Percentiles rank a stretch among this genome's conserved stretches.
These are phyloP conservation scores for Iselma pallidipennis DNA, from an alignment of 2,888 invertebrate genomes.

Conservation along the genomic window DNA sequence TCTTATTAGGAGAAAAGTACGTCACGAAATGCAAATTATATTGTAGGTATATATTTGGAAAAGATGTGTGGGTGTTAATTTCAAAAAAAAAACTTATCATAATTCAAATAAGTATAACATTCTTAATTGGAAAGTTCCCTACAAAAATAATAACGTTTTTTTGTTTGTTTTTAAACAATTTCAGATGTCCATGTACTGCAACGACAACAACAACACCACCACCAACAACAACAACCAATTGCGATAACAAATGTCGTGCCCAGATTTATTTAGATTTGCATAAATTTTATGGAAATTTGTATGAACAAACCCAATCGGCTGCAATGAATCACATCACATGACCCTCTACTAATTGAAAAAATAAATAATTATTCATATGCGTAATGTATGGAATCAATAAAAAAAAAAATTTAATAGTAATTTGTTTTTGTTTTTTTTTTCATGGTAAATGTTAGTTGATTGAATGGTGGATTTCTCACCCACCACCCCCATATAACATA, in stretches of 20 bases:
- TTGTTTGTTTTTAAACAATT: background rate
- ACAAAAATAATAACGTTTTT: background rate
- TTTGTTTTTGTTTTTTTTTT: background rate
- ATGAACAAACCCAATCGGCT: constrained; percentile 2
- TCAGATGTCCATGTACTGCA: background rate
- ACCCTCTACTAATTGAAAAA: background rate
- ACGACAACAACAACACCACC: background rate
- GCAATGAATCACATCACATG: background rate
- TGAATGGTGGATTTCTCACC: too few species aligned
- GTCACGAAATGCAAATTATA: background rate
- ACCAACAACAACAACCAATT: background rate
- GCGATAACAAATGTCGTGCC: constrained; percentile 2
- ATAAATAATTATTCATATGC: background rate
- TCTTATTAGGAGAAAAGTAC: background rate
- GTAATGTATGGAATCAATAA: background rate
- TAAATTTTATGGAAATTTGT: constrained; percentile 22
- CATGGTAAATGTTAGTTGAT: background rate
- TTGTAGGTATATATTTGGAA: background rate
- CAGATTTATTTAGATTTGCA: constrained; percentile 17
- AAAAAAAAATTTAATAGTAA: background rate
- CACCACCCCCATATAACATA: background rate
- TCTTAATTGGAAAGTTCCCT: too few species aligned
- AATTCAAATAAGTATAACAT: too few species aligned
- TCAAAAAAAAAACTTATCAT: too few species aligned
- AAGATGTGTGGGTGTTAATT: background rate